A percentile compares a stretch with the other conserved stretches of the same genome.
Conservation (phyloP, 2,888 invertebrate species). For the Rotaria socialis region DNA sequence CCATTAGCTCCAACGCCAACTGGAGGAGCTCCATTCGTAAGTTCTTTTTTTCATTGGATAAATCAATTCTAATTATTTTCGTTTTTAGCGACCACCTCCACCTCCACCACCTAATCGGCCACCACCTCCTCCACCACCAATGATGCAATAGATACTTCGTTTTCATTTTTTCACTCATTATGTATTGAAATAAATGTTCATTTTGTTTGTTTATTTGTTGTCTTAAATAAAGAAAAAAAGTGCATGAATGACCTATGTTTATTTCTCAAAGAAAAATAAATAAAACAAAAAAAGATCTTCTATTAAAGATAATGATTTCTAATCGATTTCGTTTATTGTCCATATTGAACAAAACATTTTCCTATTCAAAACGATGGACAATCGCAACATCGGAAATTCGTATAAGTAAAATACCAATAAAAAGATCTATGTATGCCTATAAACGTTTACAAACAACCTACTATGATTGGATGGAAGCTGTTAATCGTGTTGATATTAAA, state of each 20-base stretch:
- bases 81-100: slow-evolving; percentile 46
- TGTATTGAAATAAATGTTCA: slow-evolving; percentile 14
- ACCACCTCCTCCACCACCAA: slow-evolving; percentile 39
- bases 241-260: background rate
- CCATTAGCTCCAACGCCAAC: slow-evolving; percentile 47
- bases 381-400: background rate
- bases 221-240: slow-evolving; percentile 15
- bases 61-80: background rate
- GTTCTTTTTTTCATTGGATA: background rate
- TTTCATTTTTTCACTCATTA: background rate
- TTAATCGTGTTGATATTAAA: background rate
- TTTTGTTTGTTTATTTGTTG: background rate
- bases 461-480: slow-evolving; percentile 12
- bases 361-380: background rate
- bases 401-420: background rate
- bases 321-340: slow-evolving; percentile 5
- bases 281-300: background rate
- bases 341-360: background rate
- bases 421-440: background rate
- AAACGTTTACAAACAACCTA: slow-evolving; percentile 19
- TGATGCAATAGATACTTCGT: background rate
- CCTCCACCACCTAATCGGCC: slow-evolving; percentile 47
- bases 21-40: slow-evolving; percentile 47
- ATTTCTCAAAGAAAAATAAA: background rate
- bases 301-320: background rate